Percentiles rank a stretch among this genome's conserved stretches.
phyloP scores from a whole-genome alignment of 2,113 vertebrate genomes.

The Pyrgilauda ruficollis region DNA sequence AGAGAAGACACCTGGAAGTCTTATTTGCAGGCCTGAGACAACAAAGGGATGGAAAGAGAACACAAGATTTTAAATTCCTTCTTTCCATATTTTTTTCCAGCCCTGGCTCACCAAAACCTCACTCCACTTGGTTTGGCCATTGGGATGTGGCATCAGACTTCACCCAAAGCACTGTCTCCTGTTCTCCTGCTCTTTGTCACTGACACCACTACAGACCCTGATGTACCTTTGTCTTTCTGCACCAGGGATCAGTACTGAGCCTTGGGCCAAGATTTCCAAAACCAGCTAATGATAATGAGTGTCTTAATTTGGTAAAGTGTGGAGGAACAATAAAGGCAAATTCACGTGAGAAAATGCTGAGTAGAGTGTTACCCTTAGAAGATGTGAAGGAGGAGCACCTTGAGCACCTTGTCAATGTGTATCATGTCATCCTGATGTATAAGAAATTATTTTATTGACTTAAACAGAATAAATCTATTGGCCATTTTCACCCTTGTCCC shows the following conservation, averaged over 20 bases:
- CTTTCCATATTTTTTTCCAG: neutral
- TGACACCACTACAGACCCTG: neutral
- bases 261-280: neutral
- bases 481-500: neutral
- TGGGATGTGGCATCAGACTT: neutral
- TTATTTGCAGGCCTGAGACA: neutral
- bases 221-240: neutral
- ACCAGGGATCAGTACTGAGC: neutral
- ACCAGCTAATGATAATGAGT: neutral
- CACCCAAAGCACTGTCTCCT: neutral
- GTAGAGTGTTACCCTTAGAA: neutral
- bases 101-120: neutral
- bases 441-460: slow-evolving; percentile 30
- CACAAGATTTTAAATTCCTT: neutral
- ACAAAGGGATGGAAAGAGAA: neutral
- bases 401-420: neutral
- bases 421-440: neutral
- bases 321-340: neutral
- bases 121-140: rapidly evolving
- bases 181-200: neutral
- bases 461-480: neutral
- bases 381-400: neutral
- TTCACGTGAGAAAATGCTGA: neutral
- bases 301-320: neutral
- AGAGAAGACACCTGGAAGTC: neutral